A percentile compares a stretch with the other conserved stretches of the same genome.
Evolutionary conservation across 2,888 invertebrate species (phyloP).

Genomic region (Ophonus ardosiacus): DNA sequence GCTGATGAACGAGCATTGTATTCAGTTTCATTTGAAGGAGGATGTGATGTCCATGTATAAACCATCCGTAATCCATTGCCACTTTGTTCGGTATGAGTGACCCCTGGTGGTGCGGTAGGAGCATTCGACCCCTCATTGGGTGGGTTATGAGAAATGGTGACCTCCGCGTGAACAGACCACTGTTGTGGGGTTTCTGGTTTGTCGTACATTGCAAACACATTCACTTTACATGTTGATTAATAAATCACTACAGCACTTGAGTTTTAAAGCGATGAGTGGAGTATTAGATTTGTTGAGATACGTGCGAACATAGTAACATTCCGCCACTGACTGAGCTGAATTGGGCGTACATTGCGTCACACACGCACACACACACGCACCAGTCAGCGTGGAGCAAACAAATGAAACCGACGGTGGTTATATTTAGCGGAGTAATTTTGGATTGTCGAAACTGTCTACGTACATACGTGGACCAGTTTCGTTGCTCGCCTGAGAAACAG

Average conservation of each 20-base stretch:
- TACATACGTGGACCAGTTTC: slow-evolving; percentile 14
- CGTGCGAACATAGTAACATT: slow-evolving; percentile 18
- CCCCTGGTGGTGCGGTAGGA: slow-evolving; percentile 70
- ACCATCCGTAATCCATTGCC: slow-evolving; percentile 78
- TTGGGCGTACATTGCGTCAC: slow-evolving; percentile 50
- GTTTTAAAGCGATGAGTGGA: neutral
- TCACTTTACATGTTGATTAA: slow-evolving; percentile 35
- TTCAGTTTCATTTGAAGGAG: slow-evolving; percentile 67
- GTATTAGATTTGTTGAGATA: slow-evolving; percentile 2
- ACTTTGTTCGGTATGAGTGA: slow-evolving; percentile 73
- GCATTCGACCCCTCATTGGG: slow-evolving; percentile 73
- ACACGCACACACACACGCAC: slow-evolving; percentile 42
- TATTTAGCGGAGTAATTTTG: slow-evolving; percentile 65
- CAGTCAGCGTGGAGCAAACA: slow-evolving; percentile 60
- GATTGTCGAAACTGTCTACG: slow-evolving; percentile 48
- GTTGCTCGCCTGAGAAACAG: neutral
- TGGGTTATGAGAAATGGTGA: slow-evolving; percentile 79
- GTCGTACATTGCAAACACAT: slow-evolving; percentile 46
- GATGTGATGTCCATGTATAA: slow-evolving; percentile 76
- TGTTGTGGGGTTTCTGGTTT: slow-evolving; percentile 75
- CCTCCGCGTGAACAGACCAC: slow-evolving; percentile 84
- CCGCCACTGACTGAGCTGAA: slow-evolving; percentile 32
- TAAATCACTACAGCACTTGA: slow-evolving; percentile 28
- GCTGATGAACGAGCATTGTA: slow-evolving; percentile 64
- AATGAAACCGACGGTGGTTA: slow-evolving; percentile 64